phyloP scores from a whole-genome alignment of 2,113 vertebrate genomes.

The Scortum barcoo region DNA sequence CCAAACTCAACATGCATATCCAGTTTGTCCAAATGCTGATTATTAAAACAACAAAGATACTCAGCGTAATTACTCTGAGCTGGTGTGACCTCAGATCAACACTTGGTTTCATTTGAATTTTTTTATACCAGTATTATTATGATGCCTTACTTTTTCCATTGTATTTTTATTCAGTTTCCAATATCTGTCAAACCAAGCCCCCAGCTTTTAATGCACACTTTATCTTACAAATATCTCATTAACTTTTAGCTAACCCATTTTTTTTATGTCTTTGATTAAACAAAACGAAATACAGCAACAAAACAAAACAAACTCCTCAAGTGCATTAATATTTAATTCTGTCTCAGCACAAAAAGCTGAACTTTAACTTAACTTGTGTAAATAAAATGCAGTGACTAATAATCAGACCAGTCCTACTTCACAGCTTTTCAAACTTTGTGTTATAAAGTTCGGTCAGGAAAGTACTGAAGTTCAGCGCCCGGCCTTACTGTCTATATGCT shows the following conservation, averaged over 20 bases:
- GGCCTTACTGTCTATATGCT: not conserved
- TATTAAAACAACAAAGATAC: not conserved
- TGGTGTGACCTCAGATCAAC: not conserved
- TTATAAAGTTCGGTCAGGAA: slow-evolving; percentile 27
- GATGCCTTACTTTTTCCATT: not conserved
- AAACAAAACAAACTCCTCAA: not conserved
- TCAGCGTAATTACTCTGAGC: not conserved
- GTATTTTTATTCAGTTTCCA: no score
- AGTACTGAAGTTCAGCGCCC: not conserved
- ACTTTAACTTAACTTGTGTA: no score
- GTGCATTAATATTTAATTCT: not conserved
- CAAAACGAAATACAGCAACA: not conserved
- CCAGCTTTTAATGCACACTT: no score
- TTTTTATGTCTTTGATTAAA: no score
- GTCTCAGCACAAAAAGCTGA: not conserved
- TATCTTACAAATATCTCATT: no score
- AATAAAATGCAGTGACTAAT: not conserved
- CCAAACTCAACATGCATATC: not conserved
- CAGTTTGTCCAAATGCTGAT: not conserved
- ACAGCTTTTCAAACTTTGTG: slow-evolving; percentile 6
- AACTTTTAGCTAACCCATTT: no score
- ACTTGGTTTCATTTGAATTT: not conserved
- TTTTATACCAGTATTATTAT: not conserved
- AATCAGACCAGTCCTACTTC: not conserved
- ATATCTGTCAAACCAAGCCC: no score